Conservation (phyloP, 2,797 vertebrate species). For the Sebastes trivittatus region DNA sequence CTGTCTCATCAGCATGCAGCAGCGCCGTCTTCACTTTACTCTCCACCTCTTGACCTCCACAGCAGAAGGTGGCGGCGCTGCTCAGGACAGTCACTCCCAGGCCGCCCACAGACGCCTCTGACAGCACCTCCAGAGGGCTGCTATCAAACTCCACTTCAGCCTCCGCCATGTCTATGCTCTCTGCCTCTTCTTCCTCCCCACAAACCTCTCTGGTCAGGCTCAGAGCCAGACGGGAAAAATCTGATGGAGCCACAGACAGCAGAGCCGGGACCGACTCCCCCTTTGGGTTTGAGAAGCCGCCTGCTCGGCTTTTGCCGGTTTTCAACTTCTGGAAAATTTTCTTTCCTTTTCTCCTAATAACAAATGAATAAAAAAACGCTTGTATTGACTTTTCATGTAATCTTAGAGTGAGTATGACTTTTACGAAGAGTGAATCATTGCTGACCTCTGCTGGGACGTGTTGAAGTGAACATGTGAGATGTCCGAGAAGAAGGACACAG, state of each 20-base stretch:
- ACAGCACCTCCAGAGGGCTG: conserved; percentile 43
- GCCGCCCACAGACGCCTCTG: conserved; percentile 45
- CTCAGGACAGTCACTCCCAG: conserved; percentile 67
- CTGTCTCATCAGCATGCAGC: background rate
- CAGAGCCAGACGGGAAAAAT: conserved; percentile 40
- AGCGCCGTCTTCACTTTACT: conserved; percentile 26
- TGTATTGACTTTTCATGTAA: background rate
- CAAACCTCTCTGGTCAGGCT: conserved; percentile 34
- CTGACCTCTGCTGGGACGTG: conserved; percentile 79
- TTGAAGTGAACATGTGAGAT: conserved; percentile 83
- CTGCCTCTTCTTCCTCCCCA: conserved; percentile 41
- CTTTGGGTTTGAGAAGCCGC: conserved; percentile 18
- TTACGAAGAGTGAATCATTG: background rate
- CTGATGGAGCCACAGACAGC: conserved; percentile 30
- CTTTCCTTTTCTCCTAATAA: conserved; percentile 73
- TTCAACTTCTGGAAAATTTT: conserved; percentile 70
- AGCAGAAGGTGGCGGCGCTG: conserved; percentile 81
- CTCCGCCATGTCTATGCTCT: conserved; percentile 67
- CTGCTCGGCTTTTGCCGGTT: conserved; percentile 27
- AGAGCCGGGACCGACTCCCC: conserved; percentile 13
- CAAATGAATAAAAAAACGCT: background rate
- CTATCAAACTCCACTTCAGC: conserved; percentile 58
- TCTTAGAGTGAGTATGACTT: background rate
- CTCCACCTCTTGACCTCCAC: conserved; percentile 66
- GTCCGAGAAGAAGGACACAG: conserved; percentile 82